Evolutionary conservation across 2,113 vertebrate genomes (phyloP).

Genomic region (Gnathochromis pfefferi): DNA sequence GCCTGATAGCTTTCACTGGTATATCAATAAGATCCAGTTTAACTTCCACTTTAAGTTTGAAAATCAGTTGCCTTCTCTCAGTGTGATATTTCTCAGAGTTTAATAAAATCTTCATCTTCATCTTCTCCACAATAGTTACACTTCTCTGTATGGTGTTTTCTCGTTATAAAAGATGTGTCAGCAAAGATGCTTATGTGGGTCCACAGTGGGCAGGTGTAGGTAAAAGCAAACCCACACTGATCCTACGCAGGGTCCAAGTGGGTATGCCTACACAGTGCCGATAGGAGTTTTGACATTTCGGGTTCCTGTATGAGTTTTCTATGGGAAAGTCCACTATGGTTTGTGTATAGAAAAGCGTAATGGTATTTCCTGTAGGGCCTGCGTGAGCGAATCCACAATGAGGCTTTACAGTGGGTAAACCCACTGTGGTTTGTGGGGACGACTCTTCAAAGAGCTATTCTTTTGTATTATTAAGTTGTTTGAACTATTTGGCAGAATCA

Average conservation of each 20-base stretch:
- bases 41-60: background rate
- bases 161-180: background rate
- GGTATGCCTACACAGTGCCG: background rate
- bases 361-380: background rate
- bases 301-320: background rate
- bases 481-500: background rate
- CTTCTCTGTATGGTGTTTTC: background rate
- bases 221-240: background rate
- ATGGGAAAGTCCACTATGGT: background rate
- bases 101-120: background rate
- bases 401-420: background rate
- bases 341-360: background rate
- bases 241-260: background rate
- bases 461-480: background rate
- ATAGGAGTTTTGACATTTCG: background rate
- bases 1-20: background rate
- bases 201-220: background rate
- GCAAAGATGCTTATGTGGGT: background rate
- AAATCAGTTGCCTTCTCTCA: background rate
- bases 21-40: background rate
- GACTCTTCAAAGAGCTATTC: background rate
- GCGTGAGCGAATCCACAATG: background rate
- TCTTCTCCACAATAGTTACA: background rate
- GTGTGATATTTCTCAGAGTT: background rate
- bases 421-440: background rate